A percentile compares a stretch with the other conserved stretches of the same genome.
These are phyloP conservation scores for Ailurus styani DNA, from an alignment of 2,113 vertebrate species.

Conservation along the genomic window DNA sequence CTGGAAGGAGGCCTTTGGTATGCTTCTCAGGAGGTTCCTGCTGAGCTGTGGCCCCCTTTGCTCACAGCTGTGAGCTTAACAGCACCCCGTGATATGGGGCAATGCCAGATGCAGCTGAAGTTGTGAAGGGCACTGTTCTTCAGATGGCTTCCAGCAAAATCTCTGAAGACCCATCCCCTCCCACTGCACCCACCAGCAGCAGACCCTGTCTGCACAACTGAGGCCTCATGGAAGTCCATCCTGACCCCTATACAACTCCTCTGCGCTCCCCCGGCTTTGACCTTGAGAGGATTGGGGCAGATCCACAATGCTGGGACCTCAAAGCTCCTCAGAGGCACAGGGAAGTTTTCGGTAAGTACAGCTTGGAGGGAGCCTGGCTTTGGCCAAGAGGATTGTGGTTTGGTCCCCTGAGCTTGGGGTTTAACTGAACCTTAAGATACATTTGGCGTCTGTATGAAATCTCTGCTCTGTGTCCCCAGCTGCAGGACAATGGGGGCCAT, in stretches of 20 bases:
- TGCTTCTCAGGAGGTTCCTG: background rate
- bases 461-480: slow-evolving; percentile 44
- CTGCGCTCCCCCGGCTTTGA: background rate
- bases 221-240: background rate
- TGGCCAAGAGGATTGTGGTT: background rate
- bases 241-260: background rate
- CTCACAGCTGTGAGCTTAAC: background rate
- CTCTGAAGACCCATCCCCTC: background rate
- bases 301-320: background rate
- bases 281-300: background rate
- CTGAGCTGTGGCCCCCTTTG: background rate
- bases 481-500: slow-evolving; percentile 62
- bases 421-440: slow-evolving; percentile 33
- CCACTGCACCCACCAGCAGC: background rate
- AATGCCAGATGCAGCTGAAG: background rate
- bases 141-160: background rate
- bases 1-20: background rate
- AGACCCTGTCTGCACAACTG: background rate
- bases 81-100: background rate
- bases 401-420: slow-evolving; percentile 14
- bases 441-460: slow-evolving; percentile 37
- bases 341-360: background rate
- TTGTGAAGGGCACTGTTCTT: background rate
- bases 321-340: background rate
- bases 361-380: background rate